phyloP scores from a whole-genome alignment of 2,888 invertebrate species.

The Calameuta idolon region DNA sequence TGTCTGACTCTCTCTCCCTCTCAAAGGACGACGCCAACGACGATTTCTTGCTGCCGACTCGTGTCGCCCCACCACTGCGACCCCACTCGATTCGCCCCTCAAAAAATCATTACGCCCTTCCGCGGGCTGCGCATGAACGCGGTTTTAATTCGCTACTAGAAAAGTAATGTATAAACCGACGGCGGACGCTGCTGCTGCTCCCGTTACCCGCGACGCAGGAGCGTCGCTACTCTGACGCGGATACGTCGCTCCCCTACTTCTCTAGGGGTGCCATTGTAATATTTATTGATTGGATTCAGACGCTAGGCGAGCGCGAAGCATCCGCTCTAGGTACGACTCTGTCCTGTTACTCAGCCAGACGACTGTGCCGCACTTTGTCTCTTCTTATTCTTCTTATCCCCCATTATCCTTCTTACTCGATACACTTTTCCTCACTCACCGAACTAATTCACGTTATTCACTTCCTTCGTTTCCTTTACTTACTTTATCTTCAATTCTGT shows the following conservation, averaged over 20 bases:
- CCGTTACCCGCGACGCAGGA: slow-evolving; percentile 63
- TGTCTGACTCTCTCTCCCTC: slow-evolving; percentile 16
- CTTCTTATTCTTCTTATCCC: neutral
- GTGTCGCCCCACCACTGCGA: slow-evolving; percentile 71
- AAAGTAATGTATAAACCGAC: slow-evolving; percentile 62
- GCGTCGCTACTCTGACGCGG: slow-evolving; percentile 50
- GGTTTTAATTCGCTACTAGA: slow-evolving; percentile 70
- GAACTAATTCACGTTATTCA: neutral
- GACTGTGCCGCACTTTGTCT: neutral
- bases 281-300: slow-evolving; percentile 67
- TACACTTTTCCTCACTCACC: neutral
- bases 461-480: neutral
- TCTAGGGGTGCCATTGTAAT: slow-evolving; percentile 65
- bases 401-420: neutral
- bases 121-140: slow-evolving; percentile 76
- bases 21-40: slow-evolving; percentile 14
- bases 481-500: neutral
- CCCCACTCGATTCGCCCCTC: slow-evolving; percentile 83
- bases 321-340: slow-evolving; percentile 16
- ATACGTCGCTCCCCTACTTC: slow-evolving; percentile 55
- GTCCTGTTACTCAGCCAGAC: neutral
- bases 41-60: slow-evolving; percentile 28
- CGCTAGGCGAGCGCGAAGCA: slow-evolving; percentile 52
- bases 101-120: slow-evolving; percentile 87
- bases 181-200: slow-evolving; percentile 55